Evolutionary conservation across 2,113 vertebrate species (phyloP).

Genomic region (Gila orcuttii): DNA sequence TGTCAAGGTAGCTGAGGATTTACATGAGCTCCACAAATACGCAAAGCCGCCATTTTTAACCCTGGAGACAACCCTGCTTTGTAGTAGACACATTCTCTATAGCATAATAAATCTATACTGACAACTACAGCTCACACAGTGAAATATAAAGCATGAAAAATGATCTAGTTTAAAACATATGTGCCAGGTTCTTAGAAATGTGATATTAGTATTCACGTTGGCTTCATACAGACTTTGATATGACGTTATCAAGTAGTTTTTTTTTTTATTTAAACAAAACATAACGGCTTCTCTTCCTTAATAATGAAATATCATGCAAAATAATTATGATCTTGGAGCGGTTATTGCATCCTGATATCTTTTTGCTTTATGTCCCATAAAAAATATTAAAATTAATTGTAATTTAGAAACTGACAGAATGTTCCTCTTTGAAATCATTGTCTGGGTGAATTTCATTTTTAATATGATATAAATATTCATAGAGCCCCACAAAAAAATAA

Average conservation of each 20-base stretch:
- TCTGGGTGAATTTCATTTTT: not conserved
- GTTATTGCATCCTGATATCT: not conserved
- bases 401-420: not conserved
- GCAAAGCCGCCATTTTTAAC: not conserved
- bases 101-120: not conserved
- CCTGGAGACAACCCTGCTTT: conserved; percentile 3
- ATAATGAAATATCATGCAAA: not conserved
- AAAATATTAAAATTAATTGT: not conserved
- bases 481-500: not conserved
- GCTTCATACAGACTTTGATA: not conserved
- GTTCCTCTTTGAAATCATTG: not conserved
- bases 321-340: not conserved
- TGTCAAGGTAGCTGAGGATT: conserved; percentile 14
- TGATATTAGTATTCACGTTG: not conserved
- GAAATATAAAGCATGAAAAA: conserved; percentile 1
- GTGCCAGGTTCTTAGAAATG: not conserved
- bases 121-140: not conserved
- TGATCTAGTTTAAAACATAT: not conserved
- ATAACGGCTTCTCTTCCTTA: not conserved
- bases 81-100: not conserved
- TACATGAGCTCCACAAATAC: conserved; percentile 3
- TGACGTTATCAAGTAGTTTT: not conserved
- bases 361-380: not conserved
- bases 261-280: too few relatives aligned
- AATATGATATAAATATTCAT: not conserved